A percentile compares a stretch with the other conserved stretches of the same genome.
phyloP scores from a whole-genome alignment of 35 echinoderm and acorn worm species.

The Heliocidaris tuberculata region DNA sequence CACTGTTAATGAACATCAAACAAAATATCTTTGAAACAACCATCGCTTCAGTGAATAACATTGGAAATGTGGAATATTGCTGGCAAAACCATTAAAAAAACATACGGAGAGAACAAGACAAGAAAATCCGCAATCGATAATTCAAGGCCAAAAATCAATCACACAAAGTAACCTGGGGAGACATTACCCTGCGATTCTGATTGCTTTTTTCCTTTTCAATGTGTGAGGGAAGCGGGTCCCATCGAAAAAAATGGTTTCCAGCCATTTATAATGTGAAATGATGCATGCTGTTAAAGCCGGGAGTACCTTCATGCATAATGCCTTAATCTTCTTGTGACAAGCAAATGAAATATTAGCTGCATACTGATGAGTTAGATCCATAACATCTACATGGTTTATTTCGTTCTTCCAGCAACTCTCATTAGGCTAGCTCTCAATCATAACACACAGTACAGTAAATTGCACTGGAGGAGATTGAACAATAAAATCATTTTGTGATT shows the following conservation, averaged over 20 bases:
- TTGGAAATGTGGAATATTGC: background rate
- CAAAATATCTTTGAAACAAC: background rate
- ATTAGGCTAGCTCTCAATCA: background rate
- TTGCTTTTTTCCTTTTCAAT: background rate
- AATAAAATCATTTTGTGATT: background rate
- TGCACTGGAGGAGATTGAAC: background rate
- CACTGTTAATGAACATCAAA: background rate
- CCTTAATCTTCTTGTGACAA: background rate
- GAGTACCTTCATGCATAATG: background rate
- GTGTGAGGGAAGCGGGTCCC: background rate
- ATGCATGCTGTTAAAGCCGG: background rate
- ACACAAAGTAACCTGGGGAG: background rate
- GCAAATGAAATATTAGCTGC: slow-evolving; percentile 3
- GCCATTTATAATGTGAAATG: slow-evolving; percentile 11
- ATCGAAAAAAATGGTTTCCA: background rate
- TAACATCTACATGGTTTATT: background rate
- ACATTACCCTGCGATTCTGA: background rate
- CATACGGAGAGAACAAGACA: background rate
- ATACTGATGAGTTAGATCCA: background rate
- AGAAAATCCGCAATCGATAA: background rate
- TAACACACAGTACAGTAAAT: background rate
- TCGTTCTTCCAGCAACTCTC: background rate
- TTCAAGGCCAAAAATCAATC: background rate
- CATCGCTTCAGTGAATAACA: background rate
- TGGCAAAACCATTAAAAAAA: background rate